Evolutionary conservation across 2,888 invertebrate genomes (phyloP).

Genomic region (Nomada hirtipes): DNA sequence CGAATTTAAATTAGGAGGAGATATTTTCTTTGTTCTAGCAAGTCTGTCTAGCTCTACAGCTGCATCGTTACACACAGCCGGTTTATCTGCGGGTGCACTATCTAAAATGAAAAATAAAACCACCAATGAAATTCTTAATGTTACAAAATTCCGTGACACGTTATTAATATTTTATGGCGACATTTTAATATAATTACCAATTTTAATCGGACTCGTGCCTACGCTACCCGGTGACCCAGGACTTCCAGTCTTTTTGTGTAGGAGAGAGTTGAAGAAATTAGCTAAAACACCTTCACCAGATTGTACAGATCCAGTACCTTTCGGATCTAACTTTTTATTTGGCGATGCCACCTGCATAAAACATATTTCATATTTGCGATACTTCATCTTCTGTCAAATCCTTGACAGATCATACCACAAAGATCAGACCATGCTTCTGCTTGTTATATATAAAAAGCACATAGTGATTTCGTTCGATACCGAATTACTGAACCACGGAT

Average conservation of each 20-base stretch:
- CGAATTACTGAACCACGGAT: slow-evolving; percentile 37
- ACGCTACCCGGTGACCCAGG: slow-evolving; percentile 85
- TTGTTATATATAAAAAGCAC: slow-evolving; percentile 62
- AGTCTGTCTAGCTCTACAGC: slow-evolving; percentile 96
- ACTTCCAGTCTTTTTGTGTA: slow-evolving; percentile 95
- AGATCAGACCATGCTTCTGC: slow-evolving; percentile 81
- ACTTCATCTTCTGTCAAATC: slow-evolving; percentile 19
- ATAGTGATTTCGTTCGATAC: slow-evolving; percentile 30
- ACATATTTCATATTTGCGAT: slow-evolving; percentile 60
- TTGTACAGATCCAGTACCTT: slow-evolving; percentile 87
- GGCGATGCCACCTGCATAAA: slow-evolving; percentile 84
- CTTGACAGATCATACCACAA: slow-evolving; percentile 78
- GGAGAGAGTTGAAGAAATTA: slow-evolving; percentile 98
- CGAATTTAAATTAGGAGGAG: slow-evolving; percentile 81
- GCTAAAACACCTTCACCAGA: slow-evolving; percentile 97
- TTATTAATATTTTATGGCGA: not conserved
- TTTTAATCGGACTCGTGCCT: slow-evolving; percentile 79
- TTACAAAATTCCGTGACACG: not conserved
- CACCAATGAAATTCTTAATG: slow-evolving; percentile 15
- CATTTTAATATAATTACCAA: slow-evolving; percentile 69
- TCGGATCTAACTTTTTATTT: slow-evolving; percentile 89
- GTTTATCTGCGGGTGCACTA: slow-evolving; percentile 87
- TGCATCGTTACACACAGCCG: slow-evolving; percentile 93
- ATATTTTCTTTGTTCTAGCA: slow-evolving; percentile 88
- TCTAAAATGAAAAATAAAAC: slow-evolving; percentile 61